Evolutionary conservation across 1,140 invertebrate species (phyloP).

Genomic region (Linepithema humile): DNA sequence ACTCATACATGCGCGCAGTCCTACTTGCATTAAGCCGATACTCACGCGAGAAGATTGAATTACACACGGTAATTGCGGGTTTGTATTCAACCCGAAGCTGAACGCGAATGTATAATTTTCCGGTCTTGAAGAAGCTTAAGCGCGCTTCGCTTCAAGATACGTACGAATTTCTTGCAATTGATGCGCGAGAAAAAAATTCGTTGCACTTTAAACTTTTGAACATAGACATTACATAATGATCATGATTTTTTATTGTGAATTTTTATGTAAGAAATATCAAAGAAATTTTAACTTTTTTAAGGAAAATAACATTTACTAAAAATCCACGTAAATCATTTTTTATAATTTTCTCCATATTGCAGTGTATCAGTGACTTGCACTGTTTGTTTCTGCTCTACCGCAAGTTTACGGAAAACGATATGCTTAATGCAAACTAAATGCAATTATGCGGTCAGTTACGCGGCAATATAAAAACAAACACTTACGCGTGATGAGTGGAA

Average conservation of each 20-base stretch:
- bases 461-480: constrained; percentile 8
- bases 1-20: background rate
- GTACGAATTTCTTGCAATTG: background rate
- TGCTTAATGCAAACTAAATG: background rate
- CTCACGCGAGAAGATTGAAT: constrained; percentile 22
- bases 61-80: constrained; percentile 42
- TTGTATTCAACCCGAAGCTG: background rate
- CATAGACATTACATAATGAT: too few relatives aligned
- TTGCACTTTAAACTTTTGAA: background rate
- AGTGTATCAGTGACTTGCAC: too few relatives aligned
- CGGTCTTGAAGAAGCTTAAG: constrained; percentile 11
- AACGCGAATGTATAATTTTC: constrained; percentile 40
- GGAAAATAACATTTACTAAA: too few relatives aligned
- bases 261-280: too few relatives aligned
- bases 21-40: constrained; percentile 42
- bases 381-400: background rate
- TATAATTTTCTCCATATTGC: background rate
- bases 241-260: too few relatives aligned
- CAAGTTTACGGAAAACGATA: background rate
- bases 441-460: background rate
- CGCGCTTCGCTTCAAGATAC: background rate
- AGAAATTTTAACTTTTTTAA: too few relatives aligned
- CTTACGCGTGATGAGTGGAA: background rate
- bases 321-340: background rate
- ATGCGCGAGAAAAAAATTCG: background rate